phyloP scores from a whole-genome alignment of 2,888 invertebrate genomes.

The Phengaris alcon region DNA sequence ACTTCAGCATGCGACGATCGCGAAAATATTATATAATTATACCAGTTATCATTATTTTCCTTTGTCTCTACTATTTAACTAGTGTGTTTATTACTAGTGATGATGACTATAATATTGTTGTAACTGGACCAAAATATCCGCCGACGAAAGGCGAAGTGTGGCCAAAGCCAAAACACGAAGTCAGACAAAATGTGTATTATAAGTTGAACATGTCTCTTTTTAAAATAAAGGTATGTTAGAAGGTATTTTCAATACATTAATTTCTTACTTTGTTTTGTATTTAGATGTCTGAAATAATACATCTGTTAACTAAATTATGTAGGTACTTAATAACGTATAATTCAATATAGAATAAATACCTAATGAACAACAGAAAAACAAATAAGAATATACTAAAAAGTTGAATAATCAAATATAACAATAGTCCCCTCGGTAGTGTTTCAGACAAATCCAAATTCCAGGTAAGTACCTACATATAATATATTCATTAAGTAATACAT shows the following conservation, averaged over 20 bases:
- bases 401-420: too few species aligned
- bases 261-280: too few species aligned
- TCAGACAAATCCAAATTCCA: too few species aligned
- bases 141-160: constrained; percentile 83
- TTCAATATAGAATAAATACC: too few species aligned
- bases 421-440: too few species aligned
- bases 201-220: constrained; percentile 70
- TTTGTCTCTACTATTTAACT: background rate
- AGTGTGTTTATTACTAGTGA: background rate
- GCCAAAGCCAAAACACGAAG: constrained; percentile 81
- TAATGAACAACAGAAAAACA: too few species aligned
- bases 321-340: too few species aligned
- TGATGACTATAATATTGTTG: constrained; percentile 41
- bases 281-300: too few species aligned
- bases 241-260: background rate
- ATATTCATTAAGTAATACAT: background rate
- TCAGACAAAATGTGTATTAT: constrained; percentile 59
- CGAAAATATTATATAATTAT: background rate
- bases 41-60: background rate
- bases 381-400: too few species aligned
- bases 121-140: constrained; percentile 71
- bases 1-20: background rate
- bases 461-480: too few species aligned
- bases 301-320: too few species aligned
- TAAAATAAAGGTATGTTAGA: constrained; percentile 63